These are phyloP conservation scores for Trogon melanurus DNA, from an alignment of 2,113 vertebrate species.

Conservation along the genomic window DNA sequence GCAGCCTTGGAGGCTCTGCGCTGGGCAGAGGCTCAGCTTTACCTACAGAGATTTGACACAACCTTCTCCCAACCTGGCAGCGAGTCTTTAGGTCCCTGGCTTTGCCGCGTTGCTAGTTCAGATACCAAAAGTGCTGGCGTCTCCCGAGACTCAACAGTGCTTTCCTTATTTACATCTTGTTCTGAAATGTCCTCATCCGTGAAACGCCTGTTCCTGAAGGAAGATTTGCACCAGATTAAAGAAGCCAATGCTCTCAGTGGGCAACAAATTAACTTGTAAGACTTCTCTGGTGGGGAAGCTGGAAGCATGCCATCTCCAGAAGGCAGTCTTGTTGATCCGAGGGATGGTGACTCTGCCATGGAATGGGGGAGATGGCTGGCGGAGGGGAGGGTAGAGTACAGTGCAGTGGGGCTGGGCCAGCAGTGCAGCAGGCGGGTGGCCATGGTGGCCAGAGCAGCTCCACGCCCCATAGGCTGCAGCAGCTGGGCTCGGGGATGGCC, in stretches of 20 bases:
- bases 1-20: rapidly evolving
- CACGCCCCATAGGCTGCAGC: neutral
- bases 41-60: rapidly evolving
- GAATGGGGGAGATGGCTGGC: rapidly evolving
- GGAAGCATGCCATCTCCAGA: neutral
- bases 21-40: neutral
- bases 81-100: neutral
- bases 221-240: neutral
- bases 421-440: neutral
- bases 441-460: no score
- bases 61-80: rapidly evolving
- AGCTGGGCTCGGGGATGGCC: rapidly evolving
- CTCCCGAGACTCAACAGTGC: neutral
- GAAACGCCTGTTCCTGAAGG: neutral
- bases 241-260: neutral
- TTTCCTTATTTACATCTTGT: neutral
- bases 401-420: neutral
- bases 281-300: neutral
- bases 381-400: neutral
- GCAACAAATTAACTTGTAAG: neutral
- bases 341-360: no score
- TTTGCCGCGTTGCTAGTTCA: neutral
- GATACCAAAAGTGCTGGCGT: rapidly evolving
- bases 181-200: neutral
- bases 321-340: neutral